These are phyloP conservation scores for Ceyx melanurus DNA, from an alignment of 2,113 vertebrate genomes.

Conservation along the genomic window DNA sequence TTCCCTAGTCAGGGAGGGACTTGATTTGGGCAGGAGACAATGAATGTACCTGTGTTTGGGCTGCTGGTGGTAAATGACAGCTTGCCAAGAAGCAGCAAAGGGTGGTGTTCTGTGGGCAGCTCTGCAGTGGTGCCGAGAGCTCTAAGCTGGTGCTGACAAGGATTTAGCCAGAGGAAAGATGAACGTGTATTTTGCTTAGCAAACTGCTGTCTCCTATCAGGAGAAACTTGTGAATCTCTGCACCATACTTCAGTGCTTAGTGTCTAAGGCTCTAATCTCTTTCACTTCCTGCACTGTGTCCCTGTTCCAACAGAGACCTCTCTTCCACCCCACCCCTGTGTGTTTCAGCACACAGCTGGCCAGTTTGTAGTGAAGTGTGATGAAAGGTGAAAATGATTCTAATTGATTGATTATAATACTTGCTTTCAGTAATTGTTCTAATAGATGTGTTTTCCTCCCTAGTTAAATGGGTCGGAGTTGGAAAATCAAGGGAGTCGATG, in stretches of 20 bases:
- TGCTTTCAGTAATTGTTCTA: background rate
- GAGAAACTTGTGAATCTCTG: background rate
- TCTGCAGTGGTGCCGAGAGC: background rate
- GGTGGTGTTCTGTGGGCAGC: background rate
- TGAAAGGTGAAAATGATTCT: background rate
- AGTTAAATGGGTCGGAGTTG: slow-evolving; percentile 99
- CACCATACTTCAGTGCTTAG: fast-evolving
- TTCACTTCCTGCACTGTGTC: background rate
- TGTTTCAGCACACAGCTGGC: background rate
- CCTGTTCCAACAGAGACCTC: background rate
- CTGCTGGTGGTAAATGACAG: background rate
- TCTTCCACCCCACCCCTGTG: background rate
- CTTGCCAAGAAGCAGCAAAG: background rate
- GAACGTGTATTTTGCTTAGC: background rate
- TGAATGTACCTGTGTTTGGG: background rate
- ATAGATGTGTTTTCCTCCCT: slow-evolving; percentile 46
- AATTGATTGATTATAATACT: background rate
- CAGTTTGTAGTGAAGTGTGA: background rate
- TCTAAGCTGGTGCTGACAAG: background rate
- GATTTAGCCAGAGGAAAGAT: background rate
- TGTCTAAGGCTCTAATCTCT: background rate
- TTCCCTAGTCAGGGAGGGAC: background rate
- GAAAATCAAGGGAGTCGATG: slow-evolving; percentile 97
- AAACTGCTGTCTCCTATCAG: background rate
- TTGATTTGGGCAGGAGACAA: background rate